phyloP scores from a whole-genome alignment of 1,140 invertebrate species.

The Stenopsyche tienmushanensis region DNA sequence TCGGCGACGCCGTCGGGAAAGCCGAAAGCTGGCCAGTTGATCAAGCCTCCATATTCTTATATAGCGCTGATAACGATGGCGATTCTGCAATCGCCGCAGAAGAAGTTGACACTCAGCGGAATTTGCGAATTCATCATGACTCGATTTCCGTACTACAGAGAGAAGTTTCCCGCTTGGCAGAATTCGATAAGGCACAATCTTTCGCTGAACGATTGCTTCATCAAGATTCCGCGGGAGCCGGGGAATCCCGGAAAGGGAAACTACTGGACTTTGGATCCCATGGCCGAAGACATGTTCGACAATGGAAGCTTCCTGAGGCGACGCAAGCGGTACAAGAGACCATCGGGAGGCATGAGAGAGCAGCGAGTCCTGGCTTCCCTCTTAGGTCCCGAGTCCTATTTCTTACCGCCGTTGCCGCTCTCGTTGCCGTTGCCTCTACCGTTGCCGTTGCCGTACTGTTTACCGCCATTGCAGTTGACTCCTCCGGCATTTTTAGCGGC shows the following conservation, averaged over 20 bases:
- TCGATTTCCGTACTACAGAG: conserved; percentile 94
- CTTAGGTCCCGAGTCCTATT: conserved; percentile 53
- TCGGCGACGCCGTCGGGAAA: conserved; percentile 1
- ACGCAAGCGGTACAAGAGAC: conserved; percentile 92
- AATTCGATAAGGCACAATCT: conserved; percentile 98
- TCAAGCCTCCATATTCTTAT: conserved; percentile 97
- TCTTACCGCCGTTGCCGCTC: conserved; percentile 50
- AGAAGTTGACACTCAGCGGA: conserved; percentile 93
- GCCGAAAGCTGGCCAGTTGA: conserved; percentile 33
- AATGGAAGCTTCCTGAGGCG: conserved; percentile 96
- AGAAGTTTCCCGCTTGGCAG: conserved; percentile 95
- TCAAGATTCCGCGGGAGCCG: conserved; percentile 96
- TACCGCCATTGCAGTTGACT: conserved; percentile 22
- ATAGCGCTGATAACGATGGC: conserved; percentile 98
- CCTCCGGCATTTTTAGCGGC: conserved; percentile 46
- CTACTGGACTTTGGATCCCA: conserved; percentile 97
- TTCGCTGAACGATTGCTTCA: conserved; percentile 97
- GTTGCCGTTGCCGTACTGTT: conserved; percentile 47
- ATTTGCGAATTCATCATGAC: conserved; percentile 99
- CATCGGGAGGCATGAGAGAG: conserved; percentile 53
- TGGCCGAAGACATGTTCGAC: conserved; percentile 99
- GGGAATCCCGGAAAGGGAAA: conserved; percentile 99
- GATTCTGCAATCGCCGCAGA: conserved; percentile 95
- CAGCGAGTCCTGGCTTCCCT: conserved; percentile 53
- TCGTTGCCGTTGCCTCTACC: conserved; percentile 48